These are phyloP conservation scores for Aegotheles bennettii DNA, from an alignment of 2,113 vertebrate species.

Conservation along the genomic window DNA sequence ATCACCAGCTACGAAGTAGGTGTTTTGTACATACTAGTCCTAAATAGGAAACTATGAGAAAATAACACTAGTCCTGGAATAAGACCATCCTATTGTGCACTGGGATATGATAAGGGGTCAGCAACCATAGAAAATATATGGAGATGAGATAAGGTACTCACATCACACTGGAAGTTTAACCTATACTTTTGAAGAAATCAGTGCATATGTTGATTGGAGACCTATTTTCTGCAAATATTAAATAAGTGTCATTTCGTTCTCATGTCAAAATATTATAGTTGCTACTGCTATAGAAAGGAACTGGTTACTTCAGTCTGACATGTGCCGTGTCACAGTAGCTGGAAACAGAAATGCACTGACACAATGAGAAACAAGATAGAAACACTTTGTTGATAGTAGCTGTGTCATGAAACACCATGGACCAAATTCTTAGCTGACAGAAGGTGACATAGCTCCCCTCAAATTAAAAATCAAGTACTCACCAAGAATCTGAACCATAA, in stretches of 20 bases:
- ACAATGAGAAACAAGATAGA: not conserved
- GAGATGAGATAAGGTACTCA: not conserved
- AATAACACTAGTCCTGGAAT: not conserved
- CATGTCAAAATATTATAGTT: not conserved
- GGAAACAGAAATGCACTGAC: not conserved
- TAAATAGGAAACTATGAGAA: not conserved
- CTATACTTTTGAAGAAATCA: conserved; percentile 29
- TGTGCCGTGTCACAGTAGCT: not conserved
- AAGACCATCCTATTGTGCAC: not conserved
- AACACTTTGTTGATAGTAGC: not conserved
- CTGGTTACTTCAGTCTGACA: not conserved
- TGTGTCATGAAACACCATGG: not conserved
- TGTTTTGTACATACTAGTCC: not conserved
- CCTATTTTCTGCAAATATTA: not conserved
- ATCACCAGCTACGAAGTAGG: conserved; percentile 29
- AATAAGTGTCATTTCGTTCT: not conserved
- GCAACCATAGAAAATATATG: not conserved
- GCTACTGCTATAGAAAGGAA: not conserved
- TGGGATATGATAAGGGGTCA: not conserved
- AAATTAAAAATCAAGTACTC: not conserved
- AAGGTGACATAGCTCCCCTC: not conserved
- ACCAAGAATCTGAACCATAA: not conserved
- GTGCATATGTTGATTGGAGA: not conserved
- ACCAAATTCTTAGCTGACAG: not conserved
- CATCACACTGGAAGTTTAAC: not conserved